phyloP scores from a whole-genome alignment of 2,113 vertebrate genomes.

The Sterna hirundo region DNA sequence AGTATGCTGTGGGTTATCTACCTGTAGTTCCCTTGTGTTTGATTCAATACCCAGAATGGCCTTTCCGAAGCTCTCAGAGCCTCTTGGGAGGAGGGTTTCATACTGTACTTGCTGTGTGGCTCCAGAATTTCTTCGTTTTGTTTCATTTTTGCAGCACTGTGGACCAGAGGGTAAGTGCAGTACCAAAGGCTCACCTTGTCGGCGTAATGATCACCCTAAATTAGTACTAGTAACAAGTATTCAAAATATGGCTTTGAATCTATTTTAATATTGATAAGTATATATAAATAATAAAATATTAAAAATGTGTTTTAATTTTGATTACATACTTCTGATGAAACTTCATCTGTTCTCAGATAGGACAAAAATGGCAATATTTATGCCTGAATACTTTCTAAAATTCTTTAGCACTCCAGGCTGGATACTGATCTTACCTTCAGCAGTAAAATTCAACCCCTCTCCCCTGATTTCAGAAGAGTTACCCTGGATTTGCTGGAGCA shows the following conservation, averaged over 20 bases:
- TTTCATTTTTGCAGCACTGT: background rate
- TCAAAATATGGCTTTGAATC: background rate
- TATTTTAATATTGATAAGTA: too few species aligned
- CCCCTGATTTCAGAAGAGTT: background rate
- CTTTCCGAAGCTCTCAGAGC: background rate
- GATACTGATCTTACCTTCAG: background rate
- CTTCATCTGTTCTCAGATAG: background rate
- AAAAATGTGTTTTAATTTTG: background rate
- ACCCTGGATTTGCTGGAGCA: background rate
- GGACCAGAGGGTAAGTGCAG: background rate
- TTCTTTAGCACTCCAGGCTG: background rate
- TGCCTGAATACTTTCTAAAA: background rate
- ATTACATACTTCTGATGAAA: background rate
- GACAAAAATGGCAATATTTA: background rate
- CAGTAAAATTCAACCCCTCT: background rate
- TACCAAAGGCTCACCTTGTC: rapidly evolving
- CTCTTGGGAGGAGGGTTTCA: background rate
- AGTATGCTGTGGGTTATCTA: background rate
- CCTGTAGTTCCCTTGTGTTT: background rate
- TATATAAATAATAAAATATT: too few species aligned
- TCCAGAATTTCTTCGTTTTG: background rate
- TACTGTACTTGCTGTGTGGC: background rate
- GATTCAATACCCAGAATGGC: background rate
- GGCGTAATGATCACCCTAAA: background rate
- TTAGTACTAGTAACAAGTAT: background rate